Conservation (phyloP, 2,888 invertebrate species). For the Micoletzkya japonica region DNA sequence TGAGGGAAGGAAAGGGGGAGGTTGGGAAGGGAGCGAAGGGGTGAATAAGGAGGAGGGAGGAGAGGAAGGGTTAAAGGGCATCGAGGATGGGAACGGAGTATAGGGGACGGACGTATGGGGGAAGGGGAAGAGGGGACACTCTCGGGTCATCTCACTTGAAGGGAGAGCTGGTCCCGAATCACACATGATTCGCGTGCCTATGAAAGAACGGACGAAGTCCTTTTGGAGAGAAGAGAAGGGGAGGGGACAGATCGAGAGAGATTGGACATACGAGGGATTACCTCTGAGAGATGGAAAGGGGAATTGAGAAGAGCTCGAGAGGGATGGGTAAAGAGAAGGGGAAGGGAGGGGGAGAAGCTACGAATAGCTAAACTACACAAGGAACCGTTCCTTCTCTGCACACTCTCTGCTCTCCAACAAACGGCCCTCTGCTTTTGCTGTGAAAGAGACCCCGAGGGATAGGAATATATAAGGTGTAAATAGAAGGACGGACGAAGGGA, state of each 20-base stretch:
- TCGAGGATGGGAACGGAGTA: background rate
- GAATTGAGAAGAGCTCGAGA: background rate
- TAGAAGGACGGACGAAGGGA: slow-evolving; percentile 6
- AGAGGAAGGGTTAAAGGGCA: background rate
- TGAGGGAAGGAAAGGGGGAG: background rate
- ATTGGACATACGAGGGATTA: background rate
- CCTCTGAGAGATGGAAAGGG: background rate
- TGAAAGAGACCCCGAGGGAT: slow-evolving; percentile 2
- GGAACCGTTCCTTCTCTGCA: background rate
- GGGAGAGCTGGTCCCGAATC: no score
- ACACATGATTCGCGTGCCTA: no score
- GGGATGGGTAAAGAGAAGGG: background rate
- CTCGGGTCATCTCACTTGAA: no score
- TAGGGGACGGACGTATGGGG: background rate
- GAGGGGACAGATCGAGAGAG: slow-evolving; percentile 15
- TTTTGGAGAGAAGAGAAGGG: background rate
- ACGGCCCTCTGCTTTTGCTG: background rate
- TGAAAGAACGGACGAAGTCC: no score
- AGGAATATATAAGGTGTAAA: background rate
- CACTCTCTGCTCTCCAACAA: slow-evolving; percentile 14
- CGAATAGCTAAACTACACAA: slow-evolving; percentile 3
- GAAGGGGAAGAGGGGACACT: slow-evolving; percentile 23
- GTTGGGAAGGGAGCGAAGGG: background rate
- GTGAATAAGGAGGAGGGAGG: background rate
- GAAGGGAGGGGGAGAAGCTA: slow-evolving; percentile 8